Percentiles rank a stretch among this genome's conserved stretches.
Conservation (phyloP, 1,140 invertebrate genomes). For the Aphelenchoides fujianensis region DNA sequence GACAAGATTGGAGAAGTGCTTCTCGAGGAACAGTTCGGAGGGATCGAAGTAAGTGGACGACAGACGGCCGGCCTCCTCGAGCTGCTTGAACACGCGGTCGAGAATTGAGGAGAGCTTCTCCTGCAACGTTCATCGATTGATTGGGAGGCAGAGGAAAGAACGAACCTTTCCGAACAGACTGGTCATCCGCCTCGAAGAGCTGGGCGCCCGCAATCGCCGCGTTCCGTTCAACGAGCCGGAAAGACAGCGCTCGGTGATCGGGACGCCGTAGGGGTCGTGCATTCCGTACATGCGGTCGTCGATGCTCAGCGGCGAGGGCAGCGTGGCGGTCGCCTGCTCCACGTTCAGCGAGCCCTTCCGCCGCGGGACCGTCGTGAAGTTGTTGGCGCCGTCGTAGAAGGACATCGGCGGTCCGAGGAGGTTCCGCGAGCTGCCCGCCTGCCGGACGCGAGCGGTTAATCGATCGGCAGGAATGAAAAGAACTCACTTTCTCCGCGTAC, state of each 20-base stretch:
- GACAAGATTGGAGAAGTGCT: slow-evolving; percentile 10
- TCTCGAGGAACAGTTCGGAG: not conserved
- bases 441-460: too few species aligned
- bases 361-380: not conserved
- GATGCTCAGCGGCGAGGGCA: not conserved
- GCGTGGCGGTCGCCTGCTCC: not conserved
- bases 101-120: slow-evolving; percentile 1
- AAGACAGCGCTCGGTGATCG: not conserved
- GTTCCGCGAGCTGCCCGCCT: slow-evolving; percentile 8
- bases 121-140: not conserved
- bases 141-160: too few species aligned
- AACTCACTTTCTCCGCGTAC: slow-evolving; percentile 16
- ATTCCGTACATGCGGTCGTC: slow-evolving; percentile 5
- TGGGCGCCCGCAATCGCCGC: slow-evolving; percentile 11
- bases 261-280: not conserved
- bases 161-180: slow-evolving; percentile 1
- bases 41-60: not conserved
- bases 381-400: slow-evolving; percentile 16
- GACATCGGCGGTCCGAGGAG: not conserved
- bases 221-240: slow-evolving; percentile 16
- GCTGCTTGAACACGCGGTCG: not conserved
- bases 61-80: not conserved
- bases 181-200: not conserved
- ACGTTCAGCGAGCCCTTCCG: slow-evolving; percentile 18
- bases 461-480: too few species aligned